A percentile compares a stretch with the other conserved stretches of the same genome.
These are phyloP conservation scores for Papilio polytes DNA, from an alignment of 1,140 invertebrate genomes.

Conservation along the genomic window DNA sequence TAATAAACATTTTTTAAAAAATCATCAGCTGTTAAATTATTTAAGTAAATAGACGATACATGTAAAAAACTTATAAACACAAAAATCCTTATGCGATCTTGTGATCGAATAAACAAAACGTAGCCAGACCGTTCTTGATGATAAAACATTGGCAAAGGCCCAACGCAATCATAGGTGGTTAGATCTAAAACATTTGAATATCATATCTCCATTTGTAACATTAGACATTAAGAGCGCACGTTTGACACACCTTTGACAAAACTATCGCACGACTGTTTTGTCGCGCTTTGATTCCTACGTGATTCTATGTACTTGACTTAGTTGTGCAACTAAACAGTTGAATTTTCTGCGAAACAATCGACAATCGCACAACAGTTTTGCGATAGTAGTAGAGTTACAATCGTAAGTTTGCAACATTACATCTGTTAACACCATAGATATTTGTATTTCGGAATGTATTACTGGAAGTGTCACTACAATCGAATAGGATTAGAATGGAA, in stretches of 20 bases:
- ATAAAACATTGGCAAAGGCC: neutral
- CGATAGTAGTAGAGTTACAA: neutral
- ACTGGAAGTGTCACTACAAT: conserved; percentile 18
- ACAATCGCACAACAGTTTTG: too few species aligned
- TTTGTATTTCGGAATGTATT: neutral
- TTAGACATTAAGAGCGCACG: neutral
- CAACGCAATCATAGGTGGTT: neutral
- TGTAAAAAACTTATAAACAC: neutral
- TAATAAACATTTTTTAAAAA: neutral
- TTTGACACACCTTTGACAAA: too few species aligned
- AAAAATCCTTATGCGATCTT: neutral
- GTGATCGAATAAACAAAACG: neutral
- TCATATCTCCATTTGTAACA: neutral
- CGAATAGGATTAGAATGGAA: conserved; percentile 11
- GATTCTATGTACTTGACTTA: too few species aligned
- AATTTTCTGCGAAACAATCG: too few species aligned
- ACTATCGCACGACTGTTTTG: too few species aligned
- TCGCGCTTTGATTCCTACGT: too few species aligned
- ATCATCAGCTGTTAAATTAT: neutral
- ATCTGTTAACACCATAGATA: neutral
- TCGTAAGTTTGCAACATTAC: neutral
- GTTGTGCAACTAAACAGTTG: too few species aligned
- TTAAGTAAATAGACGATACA: neutral
- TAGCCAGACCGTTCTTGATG: neutral
- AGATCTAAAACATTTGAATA: neutral